phyloP scores from a whole-genome alignment of 2,797 vertebrate genomes.

The Sparus aurata region DNA sequence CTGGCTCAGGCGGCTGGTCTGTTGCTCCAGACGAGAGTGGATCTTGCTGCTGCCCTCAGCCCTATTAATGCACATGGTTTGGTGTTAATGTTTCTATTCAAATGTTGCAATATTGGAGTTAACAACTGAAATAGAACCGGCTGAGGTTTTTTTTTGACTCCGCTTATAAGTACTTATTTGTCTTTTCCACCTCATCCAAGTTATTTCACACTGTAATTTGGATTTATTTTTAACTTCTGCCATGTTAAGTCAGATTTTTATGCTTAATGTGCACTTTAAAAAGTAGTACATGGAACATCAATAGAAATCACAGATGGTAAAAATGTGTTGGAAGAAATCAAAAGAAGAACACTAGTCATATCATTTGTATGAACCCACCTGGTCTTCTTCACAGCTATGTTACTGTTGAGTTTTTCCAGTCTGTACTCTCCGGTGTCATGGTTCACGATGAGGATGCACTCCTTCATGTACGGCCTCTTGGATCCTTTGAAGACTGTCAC shows the following conservation, averaged over 20 bases:
- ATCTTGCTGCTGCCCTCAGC: constrained; percentile 98
- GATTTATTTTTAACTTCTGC: not conserved
- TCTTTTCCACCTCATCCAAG: not conserved
- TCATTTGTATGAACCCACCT: constrained; percentile 83
- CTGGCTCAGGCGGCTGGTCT: constrained; percentile 85
- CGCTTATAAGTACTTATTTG: no score
- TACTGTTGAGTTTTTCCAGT: constrained; percentile 98
- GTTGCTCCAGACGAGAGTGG: constrained; percentile 90
- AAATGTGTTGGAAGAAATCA: not conserved
- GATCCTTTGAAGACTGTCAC: constrained; percentile 98
- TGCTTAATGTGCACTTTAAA: not conserved
- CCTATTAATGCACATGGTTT: constrained; percentile 73
- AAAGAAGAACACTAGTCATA: not conserved
- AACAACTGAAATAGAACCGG: not conserved
- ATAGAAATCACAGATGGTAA: not conserved
- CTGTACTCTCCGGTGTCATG: constrained; percentile 98
- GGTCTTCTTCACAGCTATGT: constrained; percentile 98
- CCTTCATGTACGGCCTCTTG: constrained; percentile 97
- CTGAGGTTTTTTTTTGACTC: not conserved
- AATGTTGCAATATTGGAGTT: not conserved
- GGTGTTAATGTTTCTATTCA: not conserved
- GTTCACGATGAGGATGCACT: constrained; percentile 98
- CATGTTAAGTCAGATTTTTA: not conserved
- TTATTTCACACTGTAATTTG: not conserved
- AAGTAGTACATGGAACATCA: not conserved